Conservation (phyloP, 2,113 vertebrate species). For the Mus spicilegus region DNA sequence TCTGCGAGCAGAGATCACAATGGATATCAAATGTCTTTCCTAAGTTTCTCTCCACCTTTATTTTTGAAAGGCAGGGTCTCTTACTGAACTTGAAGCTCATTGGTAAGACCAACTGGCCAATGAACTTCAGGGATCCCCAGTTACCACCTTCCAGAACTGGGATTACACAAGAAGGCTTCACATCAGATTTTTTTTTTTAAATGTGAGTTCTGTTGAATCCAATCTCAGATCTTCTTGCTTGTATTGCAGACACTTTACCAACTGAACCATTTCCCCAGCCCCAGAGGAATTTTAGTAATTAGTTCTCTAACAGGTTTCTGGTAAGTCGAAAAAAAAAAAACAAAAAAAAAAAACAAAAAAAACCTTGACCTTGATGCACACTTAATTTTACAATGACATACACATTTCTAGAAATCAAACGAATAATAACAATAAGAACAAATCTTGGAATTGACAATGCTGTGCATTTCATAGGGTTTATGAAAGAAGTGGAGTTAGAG, state of each 20-base stretch:
- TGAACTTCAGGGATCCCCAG: not conserved
- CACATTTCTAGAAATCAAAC: not conserved
- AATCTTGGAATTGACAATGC: not conserved
- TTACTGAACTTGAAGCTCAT: not conserved
- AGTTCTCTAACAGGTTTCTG: slow-evolving; percentile 38
- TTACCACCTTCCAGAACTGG: not conserved
- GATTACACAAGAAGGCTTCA: not conserved
- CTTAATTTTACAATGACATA: slow-evolving; percentile 40
- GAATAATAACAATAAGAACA: not conserved
- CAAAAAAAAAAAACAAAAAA: not conserved
- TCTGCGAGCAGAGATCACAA: not conserved
- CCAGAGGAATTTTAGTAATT: not conserved
- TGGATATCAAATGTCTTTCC: not conserved
- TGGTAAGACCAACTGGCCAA: not conserved
- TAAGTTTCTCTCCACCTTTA: not conserved
- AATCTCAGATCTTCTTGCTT: not conserved
- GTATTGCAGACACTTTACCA: too few species aligned
- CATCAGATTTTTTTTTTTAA: not conserved
- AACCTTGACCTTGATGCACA: not conserved
- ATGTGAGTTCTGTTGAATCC: not conserved
- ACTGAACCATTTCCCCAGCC: not conserved
- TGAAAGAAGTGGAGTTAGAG: not conserved
- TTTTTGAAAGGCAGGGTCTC: not conserved
- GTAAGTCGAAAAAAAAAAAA: not conserved
- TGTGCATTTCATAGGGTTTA: not conserved